A percentile compares a stretch with the other conserved stretches of the same genome.
Evolutionary conservation across 2,797 vertebrate genomes (phyloP).

Genomic region (Iguana delicatissima): DNA sequence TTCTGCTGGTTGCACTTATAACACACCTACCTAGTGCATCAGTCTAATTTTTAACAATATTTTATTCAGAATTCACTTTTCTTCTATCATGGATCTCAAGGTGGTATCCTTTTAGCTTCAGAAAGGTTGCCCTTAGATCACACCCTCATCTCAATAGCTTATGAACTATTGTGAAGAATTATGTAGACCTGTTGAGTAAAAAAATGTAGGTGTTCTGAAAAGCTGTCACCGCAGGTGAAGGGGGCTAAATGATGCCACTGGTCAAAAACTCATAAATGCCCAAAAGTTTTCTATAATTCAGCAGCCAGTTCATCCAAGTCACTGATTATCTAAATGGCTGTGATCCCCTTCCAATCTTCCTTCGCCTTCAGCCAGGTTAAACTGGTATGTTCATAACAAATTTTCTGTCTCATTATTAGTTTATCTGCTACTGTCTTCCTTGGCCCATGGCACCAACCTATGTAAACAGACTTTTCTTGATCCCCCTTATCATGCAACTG

Average conservation of each 20-base stretch:
- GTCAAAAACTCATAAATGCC: background rate
- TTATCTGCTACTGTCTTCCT: background rate
- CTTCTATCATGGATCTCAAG: background rate
- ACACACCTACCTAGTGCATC: background rate
- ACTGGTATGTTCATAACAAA: background rate
- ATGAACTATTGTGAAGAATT: background rate
- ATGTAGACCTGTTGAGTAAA: background rate
- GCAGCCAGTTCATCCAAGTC: background rate
- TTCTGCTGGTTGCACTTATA: too few relatives aligned
- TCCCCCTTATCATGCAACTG: slow-evolving; percentile 41
- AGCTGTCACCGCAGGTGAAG: background rate
- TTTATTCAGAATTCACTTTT: background rate
- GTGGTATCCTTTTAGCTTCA: background rate
- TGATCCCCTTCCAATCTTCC: background rate
- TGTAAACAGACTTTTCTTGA: slow-evolving; percentile 48
- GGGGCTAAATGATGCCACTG: background rate
- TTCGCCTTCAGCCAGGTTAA: background rate
- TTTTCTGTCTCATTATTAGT: slow-evolving; percentile 1
- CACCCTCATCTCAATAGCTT: background rate
- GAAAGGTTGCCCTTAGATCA: background rate
- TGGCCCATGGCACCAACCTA: background rate
- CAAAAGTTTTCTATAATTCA: background rate
- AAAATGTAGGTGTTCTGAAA: background rate
- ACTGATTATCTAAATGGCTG: background rate
- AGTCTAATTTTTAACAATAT: background rate